Evolutionary conservation across 2,113 vertebrate genomes (phyloP).

Genomic region (Phocoena phocoena): DNA sequence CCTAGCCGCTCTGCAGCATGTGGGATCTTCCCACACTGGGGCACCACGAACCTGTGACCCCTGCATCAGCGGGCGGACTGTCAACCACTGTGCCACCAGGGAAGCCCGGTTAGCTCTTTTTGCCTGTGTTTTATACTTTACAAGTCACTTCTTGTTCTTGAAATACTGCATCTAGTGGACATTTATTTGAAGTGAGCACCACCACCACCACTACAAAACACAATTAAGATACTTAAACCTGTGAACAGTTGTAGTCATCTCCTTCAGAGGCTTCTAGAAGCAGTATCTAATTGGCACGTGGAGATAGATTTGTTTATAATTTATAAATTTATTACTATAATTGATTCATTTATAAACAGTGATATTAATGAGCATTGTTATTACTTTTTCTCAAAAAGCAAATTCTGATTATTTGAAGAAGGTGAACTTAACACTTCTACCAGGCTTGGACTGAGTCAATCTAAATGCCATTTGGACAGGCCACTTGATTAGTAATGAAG

Average conservation of each 20-base stretch:
- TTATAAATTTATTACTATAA: neutral
- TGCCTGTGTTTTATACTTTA: conserved; percentile 33
- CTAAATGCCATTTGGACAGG: neutral
- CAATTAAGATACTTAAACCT: neutral
- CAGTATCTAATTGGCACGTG: neutral
- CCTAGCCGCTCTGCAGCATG: too few relatives aligned
- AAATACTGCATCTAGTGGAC: neutral
- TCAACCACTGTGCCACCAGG: too few relatives aligned
- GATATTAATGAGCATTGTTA: neutral
- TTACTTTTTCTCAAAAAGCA: conserved; percentile 20
- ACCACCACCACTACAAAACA: neutral
- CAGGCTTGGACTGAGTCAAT: neutral
- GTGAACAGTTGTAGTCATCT: neutral
- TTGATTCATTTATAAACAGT: conserved; percentile 36
- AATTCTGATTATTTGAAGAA: conserved; percentile 4
- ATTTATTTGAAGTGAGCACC: neutral
- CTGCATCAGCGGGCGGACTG: too few relatives aligned
- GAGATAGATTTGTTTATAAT: conserved; percentile 14
- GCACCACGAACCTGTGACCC: too few relatives aligned
- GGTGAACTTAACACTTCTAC: neutral
- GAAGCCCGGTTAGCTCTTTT: neutral
- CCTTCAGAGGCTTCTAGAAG: neutral
- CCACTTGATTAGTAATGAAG: neutral
- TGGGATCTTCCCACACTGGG: too few relatives aligned
- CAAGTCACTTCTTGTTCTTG: neutral